Conservation (phyloP, 2,113 vertebrate genomes). For the Rhinopomastus cyanomelas region DNA sequence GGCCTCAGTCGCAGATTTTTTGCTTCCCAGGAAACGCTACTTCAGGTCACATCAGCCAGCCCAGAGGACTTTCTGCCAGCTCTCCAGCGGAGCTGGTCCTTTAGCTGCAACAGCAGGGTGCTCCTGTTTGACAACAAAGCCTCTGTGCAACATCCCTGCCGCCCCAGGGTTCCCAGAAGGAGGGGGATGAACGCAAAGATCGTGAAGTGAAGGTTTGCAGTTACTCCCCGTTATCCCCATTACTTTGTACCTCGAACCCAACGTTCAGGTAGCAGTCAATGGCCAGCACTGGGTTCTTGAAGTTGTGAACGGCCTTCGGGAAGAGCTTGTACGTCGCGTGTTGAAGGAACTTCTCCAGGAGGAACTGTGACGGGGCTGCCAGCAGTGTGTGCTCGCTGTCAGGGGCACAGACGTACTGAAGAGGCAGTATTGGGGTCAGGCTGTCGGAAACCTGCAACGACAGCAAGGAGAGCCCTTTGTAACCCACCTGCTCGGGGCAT, state of each 20-base stretch:
- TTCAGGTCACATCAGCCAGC: background rate
- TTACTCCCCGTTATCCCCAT: too few species aligned
- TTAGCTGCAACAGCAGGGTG: background rate
- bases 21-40: background rate
- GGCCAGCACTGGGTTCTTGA: conserved; percentile 88
- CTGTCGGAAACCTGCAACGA: conserved; percentile 84
- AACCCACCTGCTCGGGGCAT: background rate
- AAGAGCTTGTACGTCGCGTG: conserved; percentile 91
- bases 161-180: background rate
- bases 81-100: background rate
- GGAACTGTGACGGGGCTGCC: conserved; percentile 92
- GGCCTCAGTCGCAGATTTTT: accelerated
- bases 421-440: conserved; percentile 80
- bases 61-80: background rate
- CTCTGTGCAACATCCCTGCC: background rate
- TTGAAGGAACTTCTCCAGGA: conserved; percentile 95
- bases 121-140: background rate
- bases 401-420: conserved; percentile 94
- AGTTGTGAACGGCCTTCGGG: conserved; percentile 88
- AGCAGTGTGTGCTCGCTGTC: conserved; percentile 95
- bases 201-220: too few species aligned
- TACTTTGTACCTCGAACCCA: conserved; percentile 85
- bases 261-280: conserved; percentile 97
- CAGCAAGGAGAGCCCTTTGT: background rate
- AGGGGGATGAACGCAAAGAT: too few species aligned